phyloP scores from a whole-genome alignment of 2,888 invertebrate genomes.

The Napeogenes inachia region DNA sequence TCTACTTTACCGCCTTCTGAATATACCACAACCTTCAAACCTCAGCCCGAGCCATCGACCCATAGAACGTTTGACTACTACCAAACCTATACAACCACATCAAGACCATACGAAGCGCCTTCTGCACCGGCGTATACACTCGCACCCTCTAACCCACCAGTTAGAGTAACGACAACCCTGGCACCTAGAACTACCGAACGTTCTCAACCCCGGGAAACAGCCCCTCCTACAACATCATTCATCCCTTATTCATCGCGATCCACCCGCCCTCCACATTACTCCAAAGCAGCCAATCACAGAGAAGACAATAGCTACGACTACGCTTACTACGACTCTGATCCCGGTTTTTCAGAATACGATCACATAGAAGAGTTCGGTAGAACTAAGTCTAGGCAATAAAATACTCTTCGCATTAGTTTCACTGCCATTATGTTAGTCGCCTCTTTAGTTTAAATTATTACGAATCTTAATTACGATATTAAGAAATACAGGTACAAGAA shows the following conservation, averaged over 20 bases:
- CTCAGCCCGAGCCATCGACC: constrained; percentile 49
- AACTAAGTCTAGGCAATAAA: constrained; percentile 69
- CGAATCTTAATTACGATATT: constrained; percentile 13
- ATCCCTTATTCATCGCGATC: constrained; percentile 38
- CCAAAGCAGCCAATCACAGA: constrained; percentile 74
- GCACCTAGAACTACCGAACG: constrained; percentile 45
- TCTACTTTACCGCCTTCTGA: constrained; percentile 47
- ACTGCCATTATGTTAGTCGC: constrained; percentile 73
- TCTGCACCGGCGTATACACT: constrained; percentile 40
- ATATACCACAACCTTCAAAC: constrained; percentile 50
- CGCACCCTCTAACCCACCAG: constrained; percentile 39
- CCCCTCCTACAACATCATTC: constrained; percentile 35
- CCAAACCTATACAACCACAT: constrained; percentile 67
- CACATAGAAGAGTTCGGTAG: constrained; percentile 81
- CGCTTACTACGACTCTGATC: constrained; percentile 87
- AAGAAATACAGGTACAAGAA: constrained; percentile 11
- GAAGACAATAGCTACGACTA: constrained; percentile 88
- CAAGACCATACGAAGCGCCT: constrained; percentile 47
- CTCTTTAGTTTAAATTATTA: constrained; percentile 51
- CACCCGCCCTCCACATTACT: constrained; percentile 46
- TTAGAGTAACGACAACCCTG: constrained; percentile 44
- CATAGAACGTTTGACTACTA: constrained; percentile 60
- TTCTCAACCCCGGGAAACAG: constrained; percentile 41
- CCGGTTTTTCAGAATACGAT: constrained; percentile 77
- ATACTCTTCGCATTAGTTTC: constrained; percentile 38